Evolutionary conservation across 2,888 invertebrate species (phyloP).

Genomic region (Teleogryllus oceanicus): DNA sequence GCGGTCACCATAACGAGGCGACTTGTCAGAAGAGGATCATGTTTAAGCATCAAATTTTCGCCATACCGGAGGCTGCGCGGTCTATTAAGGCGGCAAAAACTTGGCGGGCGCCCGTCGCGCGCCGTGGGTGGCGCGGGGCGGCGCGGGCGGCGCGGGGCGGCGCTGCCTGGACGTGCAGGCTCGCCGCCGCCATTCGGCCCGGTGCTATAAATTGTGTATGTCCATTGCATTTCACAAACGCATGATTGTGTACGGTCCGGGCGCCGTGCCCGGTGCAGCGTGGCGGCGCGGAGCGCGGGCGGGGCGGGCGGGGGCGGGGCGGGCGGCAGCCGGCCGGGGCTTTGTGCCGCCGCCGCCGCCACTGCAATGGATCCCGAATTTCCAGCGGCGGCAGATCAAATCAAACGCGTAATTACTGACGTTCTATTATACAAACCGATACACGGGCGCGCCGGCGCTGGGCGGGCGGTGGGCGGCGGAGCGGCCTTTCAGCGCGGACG

Average conservation of each 20-base stretch:
- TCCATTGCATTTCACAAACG: conserved; percentile 10
- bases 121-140: not conserved
- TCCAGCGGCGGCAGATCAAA: conserved; percentile 18
- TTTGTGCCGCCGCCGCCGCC: conserved; percentile 18
- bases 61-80: conserved; percentile 1
- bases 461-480: not conserved
- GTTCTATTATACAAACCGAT: conserved; percentile 18
- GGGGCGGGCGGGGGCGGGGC: not conserved
- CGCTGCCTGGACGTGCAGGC: not conserved
- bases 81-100: not conserved
- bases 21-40: conserved; percentile 18
- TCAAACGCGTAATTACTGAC: conserved; percentile 18
- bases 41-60: conserved; percentile 18
- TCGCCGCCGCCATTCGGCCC: not conserved
- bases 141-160: not conserved
- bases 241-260: not conserved
- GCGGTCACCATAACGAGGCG: not conserved
- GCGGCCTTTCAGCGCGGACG: not conserved
- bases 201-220: conserved; percentile 18
- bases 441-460: not conserved
- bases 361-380: conserved; percentile 18
- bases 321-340: not conserved
- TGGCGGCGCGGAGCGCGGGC: not conserved
- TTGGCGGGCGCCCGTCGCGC: not conserved
- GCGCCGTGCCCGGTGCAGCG: not conserved